Evolutionary conservation across 1,140 invertebrate species (phyloP), one percentile per base, ranked within the genome.

Genomic region (Grapholita molesta): DNA sequence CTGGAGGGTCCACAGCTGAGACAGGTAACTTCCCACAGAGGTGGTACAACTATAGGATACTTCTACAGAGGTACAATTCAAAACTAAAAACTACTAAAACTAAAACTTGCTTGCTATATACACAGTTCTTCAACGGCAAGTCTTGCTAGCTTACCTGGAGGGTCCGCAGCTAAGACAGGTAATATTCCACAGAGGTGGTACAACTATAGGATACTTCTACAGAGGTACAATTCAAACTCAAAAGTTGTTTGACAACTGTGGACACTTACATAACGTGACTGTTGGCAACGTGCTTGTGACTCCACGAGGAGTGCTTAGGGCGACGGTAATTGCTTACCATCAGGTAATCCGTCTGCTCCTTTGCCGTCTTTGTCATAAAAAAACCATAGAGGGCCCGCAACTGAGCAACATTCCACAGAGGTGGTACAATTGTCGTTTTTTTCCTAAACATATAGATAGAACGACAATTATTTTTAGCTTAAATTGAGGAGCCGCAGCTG

Each of bases 1-100:
- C 65, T 92, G 7, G 75, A 86, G 0, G 78, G 85, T 6, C 75
- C 80, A 0, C 76, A 78, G 25, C 33, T 86, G 7, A 71, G 81
- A 48, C 78, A 87, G 81, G 86, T 85, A 57, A 9, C 33, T 52
- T 48, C 21, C 18, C 21, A 48, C 18, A 48, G 6, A 18, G 11
- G 15, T 48, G 38, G 38, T 48, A 48, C 38, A 5, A 18, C 7
- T 6, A 8, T 4, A 0, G 6, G 9, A 35, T 1, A 30, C 7
- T 3, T 30, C 28, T 30, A 30, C 3, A 30, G 3, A 30, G 3
- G 7, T 7, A n/a, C n/a, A n/a, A n/a, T n/a, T n/a, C n/a, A n/a
- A n/a, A n/a, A n/a, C n/a, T n/a, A n/a, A n/a, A n/a, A n/a, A n/a
- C n/a, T n/a, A n/a, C n/a, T n/a, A n/a, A n/a, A n/a, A n/a, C n/a